Conservation (phyloP, 2,113 vertebrate genomes). For the Paralichthys olivaceus region DNA sequence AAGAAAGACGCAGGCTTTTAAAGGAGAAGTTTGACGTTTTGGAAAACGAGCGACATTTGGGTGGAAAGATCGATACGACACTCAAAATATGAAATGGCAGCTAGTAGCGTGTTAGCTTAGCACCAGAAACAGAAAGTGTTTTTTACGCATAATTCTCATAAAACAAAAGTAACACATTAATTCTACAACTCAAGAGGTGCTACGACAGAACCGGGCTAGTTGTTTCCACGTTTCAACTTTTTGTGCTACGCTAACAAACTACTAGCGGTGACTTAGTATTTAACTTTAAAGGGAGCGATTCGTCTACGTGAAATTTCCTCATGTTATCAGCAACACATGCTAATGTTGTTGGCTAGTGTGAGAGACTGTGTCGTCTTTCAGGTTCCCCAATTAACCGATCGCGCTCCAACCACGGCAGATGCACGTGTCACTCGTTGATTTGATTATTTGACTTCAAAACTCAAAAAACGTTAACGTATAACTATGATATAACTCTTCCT, state of each 20-base stretch:
- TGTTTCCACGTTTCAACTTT: neutral
- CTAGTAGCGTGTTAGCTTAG: neutral
- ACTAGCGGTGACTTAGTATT: neutral
- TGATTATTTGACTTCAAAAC: neutral
- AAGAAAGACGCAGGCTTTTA: constrained; percentile 8
- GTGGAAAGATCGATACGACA: neutral
- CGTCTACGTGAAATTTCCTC: too few species aligned
- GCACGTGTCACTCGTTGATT: neutral
- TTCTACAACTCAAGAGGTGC: too few species aligned
- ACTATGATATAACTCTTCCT: neutral
- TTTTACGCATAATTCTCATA: too few species aligned
- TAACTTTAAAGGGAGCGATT: too few species aligned
- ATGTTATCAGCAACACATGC: too few species aligned
- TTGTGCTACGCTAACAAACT: neutral
- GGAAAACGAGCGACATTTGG: neutral
- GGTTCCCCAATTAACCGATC: neutral
- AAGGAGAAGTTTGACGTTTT: neutral
- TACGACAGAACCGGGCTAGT: neutral
- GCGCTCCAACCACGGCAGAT: neutral
- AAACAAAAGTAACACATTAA: too few species aligned
- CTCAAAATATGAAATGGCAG: neutral
- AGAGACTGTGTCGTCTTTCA: too few species aligned
- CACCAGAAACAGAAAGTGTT: neutral
- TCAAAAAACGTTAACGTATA: neutral
- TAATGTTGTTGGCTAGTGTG: too few species aligned